phyloP scores from a whole-genome alignment of 92 coral and sea anemone genomes.

The Isaurus tuberculatus region DNA sequence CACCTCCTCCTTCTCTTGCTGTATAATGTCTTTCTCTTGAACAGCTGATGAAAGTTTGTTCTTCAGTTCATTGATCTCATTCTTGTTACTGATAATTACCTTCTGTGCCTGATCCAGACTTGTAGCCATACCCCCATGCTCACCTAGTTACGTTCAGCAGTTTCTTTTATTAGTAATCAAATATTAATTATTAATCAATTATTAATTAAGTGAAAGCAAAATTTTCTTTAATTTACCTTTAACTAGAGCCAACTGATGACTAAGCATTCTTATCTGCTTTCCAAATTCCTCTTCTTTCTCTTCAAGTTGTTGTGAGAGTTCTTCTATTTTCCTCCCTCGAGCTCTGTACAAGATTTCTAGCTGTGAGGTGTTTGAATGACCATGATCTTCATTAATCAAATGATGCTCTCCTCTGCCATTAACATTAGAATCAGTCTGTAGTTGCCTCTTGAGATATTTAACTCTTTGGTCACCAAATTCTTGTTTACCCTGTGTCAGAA shows the following conservation, averaged over 20 bases:
- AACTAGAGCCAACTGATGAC: slow-evolving; percentile 82
- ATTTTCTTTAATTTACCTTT: slow-evolving; percentile 66
- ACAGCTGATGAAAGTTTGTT: slow-evolving; percentile 70
- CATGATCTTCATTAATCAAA: slow-evolving; percentile 5
- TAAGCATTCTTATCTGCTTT: slow-evolving; percentile 86
- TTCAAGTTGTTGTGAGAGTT: slow-evolving; percentile 75
- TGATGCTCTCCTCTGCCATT: slow-evolving; percentile 7
- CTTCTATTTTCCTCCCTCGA: slow-evolving; percentile 92
- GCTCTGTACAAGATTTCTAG: slow-evolving; percentile 93
- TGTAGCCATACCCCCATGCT: slow-evolving; percentile 78
- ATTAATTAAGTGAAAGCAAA: no score
- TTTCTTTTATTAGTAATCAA: neutral
- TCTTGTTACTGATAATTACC: slow-evolving; percentile 66
- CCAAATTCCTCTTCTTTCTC: slow-evolving; percentile 89
- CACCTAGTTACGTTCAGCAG: slow-evolving; percentile 62
- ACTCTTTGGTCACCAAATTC: slow-evolving; percentile 72
- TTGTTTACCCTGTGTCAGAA: neutral
- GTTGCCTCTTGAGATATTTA: slow-evolving; percentile 57
- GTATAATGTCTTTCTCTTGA: slow-evolving; percentile 62
- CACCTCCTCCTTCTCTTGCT: slow-evolving; percentile 80
- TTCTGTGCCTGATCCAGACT: slow-evolving; percentile 89
- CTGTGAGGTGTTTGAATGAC: slow-evolving; percentile 63
- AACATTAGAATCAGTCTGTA: slow-evolving; percentile 1
- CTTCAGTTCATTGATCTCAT: slow-evolving; percentile 71
- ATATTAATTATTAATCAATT: no score